These are phyloP conservation scores for Theodoxus fluviatilis DNA, from an alignment of 2,888 invertebrate genomes.

Conservation along the genomic window DNA sequence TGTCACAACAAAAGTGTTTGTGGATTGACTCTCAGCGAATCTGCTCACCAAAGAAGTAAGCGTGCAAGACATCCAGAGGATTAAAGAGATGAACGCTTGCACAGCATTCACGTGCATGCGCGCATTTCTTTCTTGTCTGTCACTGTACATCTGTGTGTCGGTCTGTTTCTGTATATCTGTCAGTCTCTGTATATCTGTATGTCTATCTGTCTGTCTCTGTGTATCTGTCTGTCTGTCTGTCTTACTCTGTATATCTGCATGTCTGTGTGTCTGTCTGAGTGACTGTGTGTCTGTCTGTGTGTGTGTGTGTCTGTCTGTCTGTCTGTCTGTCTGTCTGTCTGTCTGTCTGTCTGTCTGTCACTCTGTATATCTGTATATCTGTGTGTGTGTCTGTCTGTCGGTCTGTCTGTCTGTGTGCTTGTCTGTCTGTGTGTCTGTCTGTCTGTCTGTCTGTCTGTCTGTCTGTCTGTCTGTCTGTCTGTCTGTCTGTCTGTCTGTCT, in stretches of 20 bases:
- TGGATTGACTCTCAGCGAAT: too few relatives aligned
- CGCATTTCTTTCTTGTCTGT: not conserved
- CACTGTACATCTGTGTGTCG: conserved; percentile 4
- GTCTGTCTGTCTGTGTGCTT: conserved; percentile 8
- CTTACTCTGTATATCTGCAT: not conserved
- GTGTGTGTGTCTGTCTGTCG: conserved; percentile 18
- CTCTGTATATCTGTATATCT: not conserved
- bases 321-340: conserved; percentile 8
- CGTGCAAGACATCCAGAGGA: too few relatives aligned
- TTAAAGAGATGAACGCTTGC: not conserved
- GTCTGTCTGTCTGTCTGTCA: not conserved
- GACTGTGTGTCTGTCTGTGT: not conserved
- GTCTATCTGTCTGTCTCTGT: conserved; percentile 10
- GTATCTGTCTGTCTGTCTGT: not conserved
- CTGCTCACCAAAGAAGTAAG: too few relatives aligned
- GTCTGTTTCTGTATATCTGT: not conserved
- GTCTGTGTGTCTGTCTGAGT: not conserved
- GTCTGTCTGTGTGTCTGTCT: conserved; percentile 8
- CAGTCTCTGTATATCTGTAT: conserved; percentile 11
- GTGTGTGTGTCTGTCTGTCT: conserved; percentile 9
- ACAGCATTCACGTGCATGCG: not conserved
- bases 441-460: not conserved
- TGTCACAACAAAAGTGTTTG: too few relatives aligned
- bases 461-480: not conserved
- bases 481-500: conserved; percentile 9